Percentiles rank a stretch among this genome's conserved stretches.
These are phyloP conservation scores for Desmodus rotundus DNA, from an alignment of 2,113 vertebrate species.

Conservation along the genomic window DNA sequence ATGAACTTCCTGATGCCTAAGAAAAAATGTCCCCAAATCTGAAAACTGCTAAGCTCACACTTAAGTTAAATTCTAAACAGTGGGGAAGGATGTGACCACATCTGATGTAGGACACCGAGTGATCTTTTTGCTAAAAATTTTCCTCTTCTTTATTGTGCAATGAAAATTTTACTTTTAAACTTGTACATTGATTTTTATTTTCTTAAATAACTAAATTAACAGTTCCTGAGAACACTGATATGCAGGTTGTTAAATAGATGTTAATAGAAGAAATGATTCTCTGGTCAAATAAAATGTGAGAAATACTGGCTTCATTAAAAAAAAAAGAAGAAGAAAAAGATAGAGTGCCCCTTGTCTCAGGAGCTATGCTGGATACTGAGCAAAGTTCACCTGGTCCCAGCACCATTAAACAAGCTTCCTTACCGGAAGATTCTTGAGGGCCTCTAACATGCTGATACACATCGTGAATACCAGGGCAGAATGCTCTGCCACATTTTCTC, in stretches of 20 bases:
- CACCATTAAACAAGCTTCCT: background rate
- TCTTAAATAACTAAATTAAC: background rate
- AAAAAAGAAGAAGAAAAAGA: background rate
- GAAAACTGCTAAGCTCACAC: background rate
- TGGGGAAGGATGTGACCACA: background rate
- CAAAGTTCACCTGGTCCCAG: background rate
- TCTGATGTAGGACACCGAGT: background rate
- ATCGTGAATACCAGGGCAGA: background rate
- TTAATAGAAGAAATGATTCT: background rate
- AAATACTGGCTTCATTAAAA: background rate
- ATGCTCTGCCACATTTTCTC: background rate
- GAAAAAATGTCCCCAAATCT: background rate
- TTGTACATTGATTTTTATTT: background rate
- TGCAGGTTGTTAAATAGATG: background rate
- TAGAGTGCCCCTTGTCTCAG: background rate
- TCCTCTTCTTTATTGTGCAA: background rate
- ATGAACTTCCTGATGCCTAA: background rate
- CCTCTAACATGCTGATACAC: too few relatives aligned
- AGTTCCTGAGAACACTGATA: background rate
- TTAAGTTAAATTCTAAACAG: background rate
- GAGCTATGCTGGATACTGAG: background rate
- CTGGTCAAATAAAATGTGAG: background rate
- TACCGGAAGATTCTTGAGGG: background rate
- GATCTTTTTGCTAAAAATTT: background rate
- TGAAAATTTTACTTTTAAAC: slow-evolving; percentile 13